phyloP scores from a whole-genome alignment of 2,113 vertebrate species.

The Hoplias malabaricus region DNA sequence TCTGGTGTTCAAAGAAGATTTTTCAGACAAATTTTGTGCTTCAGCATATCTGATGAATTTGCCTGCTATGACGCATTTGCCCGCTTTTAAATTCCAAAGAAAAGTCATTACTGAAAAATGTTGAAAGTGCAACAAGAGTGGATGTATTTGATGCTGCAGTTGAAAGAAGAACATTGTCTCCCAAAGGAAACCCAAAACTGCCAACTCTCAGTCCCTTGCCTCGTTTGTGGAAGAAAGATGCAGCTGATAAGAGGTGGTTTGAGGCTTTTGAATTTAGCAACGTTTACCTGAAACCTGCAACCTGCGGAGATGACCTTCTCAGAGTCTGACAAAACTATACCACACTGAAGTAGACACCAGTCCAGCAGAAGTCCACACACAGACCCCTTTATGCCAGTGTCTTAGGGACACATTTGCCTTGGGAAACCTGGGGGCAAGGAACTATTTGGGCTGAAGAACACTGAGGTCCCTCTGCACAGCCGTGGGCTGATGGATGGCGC shows the following conservation, averaged over 20 bases:
- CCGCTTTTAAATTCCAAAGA: conserved; percentile 8
- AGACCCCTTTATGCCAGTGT: conserved; percentile 13
- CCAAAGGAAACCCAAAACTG: neutral
- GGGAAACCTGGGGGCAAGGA: conserved; percentile 19
- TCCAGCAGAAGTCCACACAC: neutral
- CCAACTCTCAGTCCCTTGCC: neutral
- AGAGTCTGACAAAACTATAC: neutral
- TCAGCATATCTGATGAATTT: conserved; percentile 10
- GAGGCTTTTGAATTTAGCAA: neutral
- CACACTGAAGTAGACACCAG: neutral
- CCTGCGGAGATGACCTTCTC: neutral
- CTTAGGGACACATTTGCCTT: conserved; percentile 15
- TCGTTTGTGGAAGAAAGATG: conserved; percentile 1
- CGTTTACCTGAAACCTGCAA: neutral
- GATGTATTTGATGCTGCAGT: conserved; percentile 10
- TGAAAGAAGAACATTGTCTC: conserved; percentile 9
- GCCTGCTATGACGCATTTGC: conserved; percentile 16
- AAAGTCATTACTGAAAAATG: conserved; percentile 8
- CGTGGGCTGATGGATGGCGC: conserved; percentile 55
- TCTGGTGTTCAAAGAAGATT: conserved; percentile 51
- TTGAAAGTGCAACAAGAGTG: conserved; percentile 8
- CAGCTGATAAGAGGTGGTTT: neutral
- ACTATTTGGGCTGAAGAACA: conserved; percentile 3
- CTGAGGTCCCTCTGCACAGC: conserved; percentile 23
- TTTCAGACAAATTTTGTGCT: conserved; percentile 30